phyloP scores from a whole-genome alignment of 2,797 vertebrate genomes.

The Dermochelys coriacea region DNA sequence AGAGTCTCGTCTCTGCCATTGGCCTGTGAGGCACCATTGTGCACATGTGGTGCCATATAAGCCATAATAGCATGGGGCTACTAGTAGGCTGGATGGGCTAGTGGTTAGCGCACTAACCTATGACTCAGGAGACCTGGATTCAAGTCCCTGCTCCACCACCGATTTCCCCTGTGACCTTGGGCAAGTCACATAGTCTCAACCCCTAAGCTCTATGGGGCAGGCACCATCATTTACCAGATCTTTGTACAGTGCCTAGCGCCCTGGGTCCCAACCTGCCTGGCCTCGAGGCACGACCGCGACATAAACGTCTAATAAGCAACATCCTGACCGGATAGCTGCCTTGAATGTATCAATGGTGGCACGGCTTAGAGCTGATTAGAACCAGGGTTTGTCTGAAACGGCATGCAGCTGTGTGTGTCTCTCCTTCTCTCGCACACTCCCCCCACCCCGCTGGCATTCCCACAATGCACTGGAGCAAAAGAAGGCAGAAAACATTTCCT shows the following conservation, averaged over 20 bases:
- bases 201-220: neutral
- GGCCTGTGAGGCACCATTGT: neutral
- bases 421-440: neutral
- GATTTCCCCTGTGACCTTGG: neutral
- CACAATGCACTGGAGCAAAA: slow-evolving; percentile 22
- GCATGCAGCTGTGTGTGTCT: neutral
- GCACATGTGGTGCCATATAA: neutral
- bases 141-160: neutral
- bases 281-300: neutral
- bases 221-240: neutral
- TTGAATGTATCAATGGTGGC: neutral
- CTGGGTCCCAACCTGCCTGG: neutral
- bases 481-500: slow-evolving; percentile 41
- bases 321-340: neutral
- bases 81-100: neutral
- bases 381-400: neutral
- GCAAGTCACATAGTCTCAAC: neutral
- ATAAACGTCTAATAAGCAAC: neutral
- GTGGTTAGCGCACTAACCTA: neutral
- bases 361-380: neutral
- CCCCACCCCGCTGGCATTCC: slow-evolving; percentile 11
- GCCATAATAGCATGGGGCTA: neutral
- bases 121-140: neutral
- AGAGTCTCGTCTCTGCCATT: neutral
- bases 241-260: neutral